These are phyloP conservation scores for Myiagra hebetior DNA, from an alignment of 2,113 vertebrate genomes.

Conservation along the genomic window DNA sequence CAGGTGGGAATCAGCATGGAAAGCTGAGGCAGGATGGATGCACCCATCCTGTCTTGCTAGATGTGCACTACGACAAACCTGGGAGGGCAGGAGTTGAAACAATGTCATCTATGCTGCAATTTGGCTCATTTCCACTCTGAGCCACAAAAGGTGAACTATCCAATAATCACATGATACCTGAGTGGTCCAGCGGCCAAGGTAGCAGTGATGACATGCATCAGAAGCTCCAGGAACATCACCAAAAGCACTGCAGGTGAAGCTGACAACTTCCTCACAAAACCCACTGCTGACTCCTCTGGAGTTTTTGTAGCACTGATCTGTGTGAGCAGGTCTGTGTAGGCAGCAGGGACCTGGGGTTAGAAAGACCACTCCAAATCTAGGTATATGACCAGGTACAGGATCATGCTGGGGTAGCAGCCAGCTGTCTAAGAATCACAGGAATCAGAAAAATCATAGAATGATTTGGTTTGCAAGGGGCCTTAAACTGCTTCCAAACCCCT, in stretches of 20 bases:
- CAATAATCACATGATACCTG: background rate
- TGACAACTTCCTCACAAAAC: background rate
- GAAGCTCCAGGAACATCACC: background rate
- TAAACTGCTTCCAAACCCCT: background rate
- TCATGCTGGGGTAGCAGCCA: background rate
- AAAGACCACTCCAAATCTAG: background rate
- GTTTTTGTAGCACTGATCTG: background rate
- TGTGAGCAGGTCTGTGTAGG: background rate
- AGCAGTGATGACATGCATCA: background rate
- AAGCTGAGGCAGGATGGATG: background rate
- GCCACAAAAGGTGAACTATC: background rate
- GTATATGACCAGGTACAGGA: fast-evolving
- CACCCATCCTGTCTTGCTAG: too few species aligned
- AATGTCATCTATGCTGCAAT: fast-evolving
- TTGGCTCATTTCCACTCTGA: background rate
- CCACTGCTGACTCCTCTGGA: fast-evolving
- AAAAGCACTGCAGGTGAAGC: background rate
- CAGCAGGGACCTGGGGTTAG: background rate
- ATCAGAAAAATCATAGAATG: background rate
- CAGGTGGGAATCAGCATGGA: background rate
- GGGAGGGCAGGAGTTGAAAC: background rate
- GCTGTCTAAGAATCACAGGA: too few species aligned
- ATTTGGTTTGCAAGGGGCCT: background rate
- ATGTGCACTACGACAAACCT: background rate
- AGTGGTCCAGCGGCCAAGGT: background rate